Evolutionary conservation across 2,113 vertebrate genomes (phyloP).

Genomic region (Tympanuchus pallidicinctus): DNA sequence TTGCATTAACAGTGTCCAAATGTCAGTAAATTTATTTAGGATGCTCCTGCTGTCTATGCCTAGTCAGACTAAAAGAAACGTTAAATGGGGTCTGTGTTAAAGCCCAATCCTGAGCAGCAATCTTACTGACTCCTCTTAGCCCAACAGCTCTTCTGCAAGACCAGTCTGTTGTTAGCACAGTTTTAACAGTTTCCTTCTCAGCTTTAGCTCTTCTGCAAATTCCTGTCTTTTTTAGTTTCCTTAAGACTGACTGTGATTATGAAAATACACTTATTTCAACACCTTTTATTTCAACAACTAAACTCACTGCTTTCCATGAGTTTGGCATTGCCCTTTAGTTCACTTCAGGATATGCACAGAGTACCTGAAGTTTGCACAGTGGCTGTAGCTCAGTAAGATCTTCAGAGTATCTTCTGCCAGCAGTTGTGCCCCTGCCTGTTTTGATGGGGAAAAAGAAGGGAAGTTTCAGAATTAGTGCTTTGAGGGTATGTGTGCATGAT

Average conservation of each 20-base stretch:
- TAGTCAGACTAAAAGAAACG: neutral
- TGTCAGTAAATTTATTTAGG: neutral
- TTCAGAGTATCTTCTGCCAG: neutral
- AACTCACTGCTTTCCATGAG: neutral
- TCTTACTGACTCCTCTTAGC: neutral
- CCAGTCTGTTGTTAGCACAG: neutral
- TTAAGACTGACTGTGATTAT: slow-evolving; percentile 20
- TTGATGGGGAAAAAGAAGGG: neutral
- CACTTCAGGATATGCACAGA: neutral
- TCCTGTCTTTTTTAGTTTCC: slow-evolving; percentile 28
- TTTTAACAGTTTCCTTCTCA: slow-evolving; percentile 15
- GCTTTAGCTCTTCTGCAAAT: neutral
- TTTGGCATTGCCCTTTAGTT: slow-evolving; percentile 20
- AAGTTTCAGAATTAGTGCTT: neutral
- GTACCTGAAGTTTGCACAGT: neutral
- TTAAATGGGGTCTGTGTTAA: neutral
- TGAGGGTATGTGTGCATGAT: neutral
- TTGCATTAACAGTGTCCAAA: neutral
- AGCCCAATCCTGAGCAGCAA: neutral
- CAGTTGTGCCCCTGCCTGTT: neutral
- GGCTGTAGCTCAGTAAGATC: neutral
- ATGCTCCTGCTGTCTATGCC: neutral
- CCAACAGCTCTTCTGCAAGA: slow-evolving; percentile 24
- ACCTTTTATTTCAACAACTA: slow-evolving; percentile 21
- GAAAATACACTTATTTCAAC: slow-evolving; percentile 27